Evolutionary conservation across 2,888 invertebrate genomes (phyloP), one percentile per base, ranked within the genome.

Genomic region (Drosophila atripex): DNA sequence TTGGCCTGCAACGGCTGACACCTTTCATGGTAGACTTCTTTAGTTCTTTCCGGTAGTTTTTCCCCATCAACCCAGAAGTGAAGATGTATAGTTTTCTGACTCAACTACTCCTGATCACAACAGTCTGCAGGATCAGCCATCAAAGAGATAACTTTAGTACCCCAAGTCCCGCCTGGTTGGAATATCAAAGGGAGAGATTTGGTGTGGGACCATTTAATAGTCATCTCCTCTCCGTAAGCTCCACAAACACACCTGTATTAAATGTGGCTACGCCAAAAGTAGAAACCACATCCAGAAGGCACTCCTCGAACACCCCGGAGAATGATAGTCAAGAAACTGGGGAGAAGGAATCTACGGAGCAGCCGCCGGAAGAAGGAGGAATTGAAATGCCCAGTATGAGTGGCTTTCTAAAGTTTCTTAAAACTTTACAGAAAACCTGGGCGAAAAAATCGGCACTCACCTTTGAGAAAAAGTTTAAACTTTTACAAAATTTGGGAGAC

Each of bases 401-500:
- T 7, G 90, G 90, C 8, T 91, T 92, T 39, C 21, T 92, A 0
- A 71, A 86, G 7, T 92, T 91, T 65, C 58, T 92, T 0, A 91
- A 88, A 51, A 78, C 80, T 1, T 77, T 92, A 49, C 90, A 91
- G 65, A 77, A 75, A 4, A 86, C 68, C 8, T 89, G 92, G 73
- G 59, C 90, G 5, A 84, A 75, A 9, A 91, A 89, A 43, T 89
- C 91, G 0, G 73, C 87, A 0, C 73, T 86, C 23, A 86, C 83
- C 12, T 88, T 92, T 41, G 77, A 89, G 41, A 88, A 90, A 23
- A 92, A 92, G 80, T 90, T 92, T 4, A 84, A 89, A 71, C 73
- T 86, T 49, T 72, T 92, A 0, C 83, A 88, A 43, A 74, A 75
- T 3, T 75, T 92, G 7, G 86, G 89, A 3, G 93, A 94, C 72